These are phyloP conservation scores for Eledone cirrhosa DNA, from an alignment of 2,888 invertebrate species.

Conservation along the genomic window DNA sequence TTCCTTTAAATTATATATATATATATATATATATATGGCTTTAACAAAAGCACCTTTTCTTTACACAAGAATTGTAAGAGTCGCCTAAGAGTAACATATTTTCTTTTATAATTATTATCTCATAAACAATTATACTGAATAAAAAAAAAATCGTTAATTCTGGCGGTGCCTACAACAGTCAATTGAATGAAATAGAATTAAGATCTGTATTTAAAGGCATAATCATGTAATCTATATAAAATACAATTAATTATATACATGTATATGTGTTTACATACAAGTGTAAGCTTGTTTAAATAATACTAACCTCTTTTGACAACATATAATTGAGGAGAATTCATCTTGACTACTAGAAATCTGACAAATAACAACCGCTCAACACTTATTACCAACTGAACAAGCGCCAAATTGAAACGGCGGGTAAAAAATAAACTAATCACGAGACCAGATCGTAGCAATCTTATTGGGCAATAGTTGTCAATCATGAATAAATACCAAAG, in stretches of 20 bases:
- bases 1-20: not conserved
- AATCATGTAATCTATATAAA: no score
- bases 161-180: no score
- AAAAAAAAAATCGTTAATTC: no score
- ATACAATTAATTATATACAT: no score
- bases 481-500: not conserved
- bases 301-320: constrained; percentile 21
- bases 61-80: no score
- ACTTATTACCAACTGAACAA: not conserved
- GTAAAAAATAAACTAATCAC: not conserved
- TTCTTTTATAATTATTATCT: no score
- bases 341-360: not conserved
- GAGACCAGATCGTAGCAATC: not conserved
- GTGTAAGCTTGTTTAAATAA: not conserved
- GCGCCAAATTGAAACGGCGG: constrained; percentile 23
- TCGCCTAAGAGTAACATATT: no score
- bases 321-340: constrained; percentile 24
- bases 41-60: not conserved
- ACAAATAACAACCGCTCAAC: not conserved
- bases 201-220: no score
- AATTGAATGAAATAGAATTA: not conserved
- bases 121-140: no score
- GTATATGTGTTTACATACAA: not conserved
- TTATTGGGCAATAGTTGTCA: not conserved
- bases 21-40: not conserved